A percentile compares a stretch with the other conserved stretches of the same genome.
These are phyloP conservation scores for Euthynnus affinis DNA, from an alignment of 2,797 vertebrate species.

Conservation along the genomic window DNA sequence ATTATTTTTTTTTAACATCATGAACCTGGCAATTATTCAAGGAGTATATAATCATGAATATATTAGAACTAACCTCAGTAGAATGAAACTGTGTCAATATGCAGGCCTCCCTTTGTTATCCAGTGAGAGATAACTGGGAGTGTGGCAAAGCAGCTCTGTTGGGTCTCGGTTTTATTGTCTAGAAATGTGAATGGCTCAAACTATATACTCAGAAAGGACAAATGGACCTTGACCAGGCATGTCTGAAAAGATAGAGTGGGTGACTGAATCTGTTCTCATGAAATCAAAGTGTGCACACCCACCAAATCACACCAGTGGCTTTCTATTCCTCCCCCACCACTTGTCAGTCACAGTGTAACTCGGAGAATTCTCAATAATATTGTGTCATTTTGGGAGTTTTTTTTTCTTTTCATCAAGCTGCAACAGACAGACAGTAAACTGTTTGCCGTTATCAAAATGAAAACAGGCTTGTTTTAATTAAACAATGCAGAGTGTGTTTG, in stretches of 20 bases:
- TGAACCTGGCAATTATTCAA: neutral
- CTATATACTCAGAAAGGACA: constrained; percentile 14
- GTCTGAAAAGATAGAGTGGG: constrained; percentile 11
- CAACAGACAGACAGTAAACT: constrained; percentile 7
- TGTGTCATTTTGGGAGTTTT: constrained; percentile 33
- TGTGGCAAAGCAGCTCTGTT: neutral
- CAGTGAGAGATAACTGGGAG: neutral
- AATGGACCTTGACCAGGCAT: constrained; percentile 6
- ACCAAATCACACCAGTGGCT: neutral
- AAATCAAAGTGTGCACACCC: constrained; percentile 26
- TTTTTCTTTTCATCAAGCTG: constrained; percentile 40
- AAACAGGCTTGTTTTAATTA: constrained; percentile 50
- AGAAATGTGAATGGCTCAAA: constrained; percentile 9
- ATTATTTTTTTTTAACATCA: neutral
- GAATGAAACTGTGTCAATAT: neutral
- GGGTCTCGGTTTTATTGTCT: neutral
- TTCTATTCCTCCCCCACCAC: neutral
- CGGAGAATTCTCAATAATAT: constrained; percentile 10
- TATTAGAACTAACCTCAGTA: neutral
- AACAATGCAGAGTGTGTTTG: constrained; percentile 46
- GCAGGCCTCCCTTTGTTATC: neutral
- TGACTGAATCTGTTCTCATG: constrained; percentile 28
- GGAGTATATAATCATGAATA: neutral
- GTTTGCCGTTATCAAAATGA: constrained; percentile 29
- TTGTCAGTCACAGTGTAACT: neutral